These are phyloP conservation scores for Proterorhinus semilunaris DNA, from an alignment of 2,113 vertebrate genomes.

Conservation along the genomic window DNA sequence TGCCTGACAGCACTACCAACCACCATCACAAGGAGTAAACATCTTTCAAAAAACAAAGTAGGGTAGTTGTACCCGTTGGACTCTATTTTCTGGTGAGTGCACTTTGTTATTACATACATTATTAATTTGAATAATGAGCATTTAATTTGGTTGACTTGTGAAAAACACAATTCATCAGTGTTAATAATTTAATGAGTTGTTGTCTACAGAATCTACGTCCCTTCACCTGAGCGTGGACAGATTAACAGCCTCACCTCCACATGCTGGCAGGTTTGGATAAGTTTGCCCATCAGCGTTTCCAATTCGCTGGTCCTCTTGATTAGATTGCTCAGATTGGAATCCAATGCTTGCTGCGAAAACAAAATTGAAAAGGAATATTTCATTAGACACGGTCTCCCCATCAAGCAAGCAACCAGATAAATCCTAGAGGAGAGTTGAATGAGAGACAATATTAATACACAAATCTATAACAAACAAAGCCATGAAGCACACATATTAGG, in stretches of 20 bases:
- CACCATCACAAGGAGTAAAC: too few relatives aligned
- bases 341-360: conserved; percentile 89
- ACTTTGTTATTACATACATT: background rate
- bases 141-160: conserved; percentile 36
- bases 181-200: conserved; percentile 47
- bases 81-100: conserved; percentile 3
- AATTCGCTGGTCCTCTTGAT: conserved; percentile 99
- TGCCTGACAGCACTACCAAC: too few relatives aligned
- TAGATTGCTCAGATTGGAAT: conserved; percentile 93
- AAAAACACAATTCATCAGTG: conserved; percentile 37
- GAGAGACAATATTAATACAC: conserved; percentile 30
- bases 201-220: conserved; percentile 5
- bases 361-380: conserved; percentile 49
- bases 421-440: conserved; percentile 28
- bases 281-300: conserved; percentile 95
- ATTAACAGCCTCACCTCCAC: conserved; percentile 88
- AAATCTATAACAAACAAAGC: conserved; percentile 18
- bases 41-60: background rate
- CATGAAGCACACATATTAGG: too few relatives aligned
- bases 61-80: background rate
- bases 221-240: conserved; percentile 29
- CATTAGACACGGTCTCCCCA: conserved; percentile 14
- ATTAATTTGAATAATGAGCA: conserved; percentile 26
- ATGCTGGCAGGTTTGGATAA: conserved; percentile 97
- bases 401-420: conserved; percentile 49